These are phyloP conservation scores for Amphiura filiformis DNA, from an alignment of 35 echinoderm and acorn worm species.

Conservation along the genomic window DNA sequence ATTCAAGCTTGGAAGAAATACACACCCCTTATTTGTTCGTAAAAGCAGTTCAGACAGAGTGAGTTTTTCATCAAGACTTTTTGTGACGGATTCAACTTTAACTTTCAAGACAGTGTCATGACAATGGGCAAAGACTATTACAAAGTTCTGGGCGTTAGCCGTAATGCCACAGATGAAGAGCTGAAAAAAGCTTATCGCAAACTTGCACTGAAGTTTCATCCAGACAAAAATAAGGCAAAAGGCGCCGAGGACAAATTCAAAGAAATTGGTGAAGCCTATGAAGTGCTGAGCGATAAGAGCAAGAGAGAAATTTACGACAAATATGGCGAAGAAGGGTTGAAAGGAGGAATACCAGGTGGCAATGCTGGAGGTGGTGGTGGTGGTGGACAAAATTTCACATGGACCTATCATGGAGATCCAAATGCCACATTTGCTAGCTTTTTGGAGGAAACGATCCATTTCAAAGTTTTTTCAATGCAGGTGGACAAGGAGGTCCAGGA, in stretches of 20 bases:
- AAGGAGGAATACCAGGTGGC: constrained; percentile 46
- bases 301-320: constrained; percentile 87
- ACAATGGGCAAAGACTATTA: constrained; percentile 99
- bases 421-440: constrained; percentile 88
- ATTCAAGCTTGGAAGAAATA: not conserved
- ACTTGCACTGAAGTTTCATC: constrained; percentile 95
- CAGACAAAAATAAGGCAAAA: constrained; percentile 91
- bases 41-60: not conserved
- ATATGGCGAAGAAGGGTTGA: constrained; percentile 96
- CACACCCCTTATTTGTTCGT: not conserved
- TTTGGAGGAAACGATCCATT: constrained; percentile 78
- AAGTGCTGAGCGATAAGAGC: constrained; percentile 93
- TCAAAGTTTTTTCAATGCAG: constrained; percentile 67
- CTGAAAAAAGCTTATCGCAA: constrained; percentile 98
- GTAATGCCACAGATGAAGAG: constrained; percentile 82
- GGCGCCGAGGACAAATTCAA: constrained; percentile 96
- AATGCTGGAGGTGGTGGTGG: constrained; percentile 16
- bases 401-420: constrained; percentile 91
- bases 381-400: constrained; percentile 42
- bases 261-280: constrained; percentile 92
- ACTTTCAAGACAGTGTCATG: not conserved
- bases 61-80: not conserved
- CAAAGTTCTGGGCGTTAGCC: constrained; percentile 73
- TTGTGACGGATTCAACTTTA: not conserved
- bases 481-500: constrained; percentile 29